Base-by-base conservation (phyloP, 92 coral and sea anemone species). In the Palythoa heliodiscus region DNA sequence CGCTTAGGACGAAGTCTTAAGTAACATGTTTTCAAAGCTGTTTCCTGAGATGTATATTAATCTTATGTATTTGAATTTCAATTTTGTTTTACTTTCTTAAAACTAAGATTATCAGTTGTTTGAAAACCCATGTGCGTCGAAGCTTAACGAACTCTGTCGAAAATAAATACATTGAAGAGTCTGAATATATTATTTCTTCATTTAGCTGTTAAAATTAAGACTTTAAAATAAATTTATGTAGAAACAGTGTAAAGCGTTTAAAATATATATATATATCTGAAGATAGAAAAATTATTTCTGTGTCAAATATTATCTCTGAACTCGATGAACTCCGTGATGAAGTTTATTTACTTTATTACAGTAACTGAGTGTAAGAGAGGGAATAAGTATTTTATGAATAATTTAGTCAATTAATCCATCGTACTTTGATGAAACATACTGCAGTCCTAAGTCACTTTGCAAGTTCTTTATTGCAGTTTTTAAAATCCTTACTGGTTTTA, bases 131-230 rank as follows among this genome's bases (percentile, higher is more conserved):
- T 25, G 25, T 50, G 63, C 22, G 38, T 20, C 48, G 78, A 74
- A 43, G 78, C 47, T 48, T 52, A 61, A 47, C 7, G 57, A 20
- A 17, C 58, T 73, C 77, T 73, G 77, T n/a, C 17, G 78, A 23
- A 48, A 75, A 15, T 24, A 19, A 7, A 43, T 1, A 48, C 17
- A 19, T 4, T 24, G 8, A 63, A n/a, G 29, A 12, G 25, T 63
- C 69, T 2, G 37, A 22, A 54, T 43, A 43, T 43, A 43, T 43
- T 23, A 54, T 29, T 40, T 15, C 81, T 76, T 20, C 81, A 14
- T 15, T 72, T 69, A 69, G 64, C 69, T 63, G 25, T 2, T 63
- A 9, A 19, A 19, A n/a, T n/a, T n/a, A n/a, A 63, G 73, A 69
- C 3, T 16, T 24, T 12, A 7, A 67, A 10, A 9, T 25, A 10